Evolutionary conservation across 2,888 invertebrate species (phyloP), one percentile per base, ranked within the genome.

Genomic region (Liopterus haemorrhoidalis): DNA sequence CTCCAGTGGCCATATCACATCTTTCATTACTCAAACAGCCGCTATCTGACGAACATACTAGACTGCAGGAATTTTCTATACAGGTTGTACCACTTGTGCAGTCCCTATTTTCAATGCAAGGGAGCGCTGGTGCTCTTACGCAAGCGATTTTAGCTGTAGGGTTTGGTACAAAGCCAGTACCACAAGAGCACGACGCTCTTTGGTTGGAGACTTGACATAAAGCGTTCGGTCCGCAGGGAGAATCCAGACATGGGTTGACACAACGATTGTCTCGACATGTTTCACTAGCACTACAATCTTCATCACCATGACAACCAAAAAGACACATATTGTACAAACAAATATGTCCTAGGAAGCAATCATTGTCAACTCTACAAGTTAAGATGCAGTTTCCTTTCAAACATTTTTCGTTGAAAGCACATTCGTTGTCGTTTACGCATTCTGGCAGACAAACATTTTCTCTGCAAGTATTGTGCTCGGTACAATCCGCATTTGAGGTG

Each of bases 381-480:
- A 92, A 69, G 59, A 88, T 78, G 64, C 92, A 93, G 58, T 80
- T 82, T 53, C 82, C 85, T 59, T 78, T 76, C 5, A 87, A 70
- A 68, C 93, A 93, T 65, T 89, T 86, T 68, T 93, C 93, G 62
- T 93, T 93, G 48, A 85, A 75, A 2, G 91, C 92, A 64, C 93
- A 93, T 52, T 87, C 79, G 57, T 82, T 82, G 64, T 93, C 91
- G 11, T 67, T 71, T 22, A 70, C 68, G 61, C 93, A 93, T 31
- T 73, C 72, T 3, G 88, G 87, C 48, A 86, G 70, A 61, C 93
- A 93, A 68, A 88, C 82, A 38, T 84, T 85, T 59, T 89, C 82
- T 49, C 82, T 79, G 59, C 93, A 93, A 18, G 78, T 75, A 54
- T 81, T 79, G 20, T 78, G 82, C n/a, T 73, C 66, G 49, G 72